phyloP scores from a whole-genome alignment of 2,888 invertebrate species.

The Leptopilina syphax region DNA sequence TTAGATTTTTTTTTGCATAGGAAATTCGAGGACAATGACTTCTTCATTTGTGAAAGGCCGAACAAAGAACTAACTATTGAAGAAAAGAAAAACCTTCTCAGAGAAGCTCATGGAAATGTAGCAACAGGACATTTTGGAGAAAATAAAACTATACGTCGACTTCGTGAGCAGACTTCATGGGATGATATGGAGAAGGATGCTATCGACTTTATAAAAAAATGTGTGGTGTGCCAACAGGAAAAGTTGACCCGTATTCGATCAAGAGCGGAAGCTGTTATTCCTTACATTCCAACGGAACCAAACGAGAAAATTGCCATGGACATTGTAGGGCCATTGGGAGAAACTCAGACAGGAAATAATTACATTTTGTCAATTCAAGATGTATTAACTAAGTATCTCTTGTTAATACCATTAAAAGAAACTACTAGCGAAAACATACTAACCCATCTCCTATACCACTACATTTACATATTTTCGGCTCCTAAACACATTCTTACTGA shows the following conservation, averaged over 20 bases:
- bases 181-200: background rate
- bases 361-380: background rate
- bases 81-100: background rate
- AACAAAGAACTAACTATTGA: background rate
- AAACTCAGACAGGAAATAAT: background rate
- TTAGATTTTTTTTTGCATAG: background rate
- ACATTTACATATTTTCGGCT: background rate
- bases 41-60: background rate
- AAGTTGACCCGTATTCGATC: background rate
- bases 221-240: background rate
- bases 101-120: background rate
- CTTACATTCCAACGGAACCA: background rate
- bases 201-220: background rate
- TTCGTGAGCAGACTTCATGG: background rate
- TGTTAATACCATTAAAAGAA: background rate
- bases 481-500: constrained; percentile 11
- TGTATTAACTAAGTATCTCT: background rate
- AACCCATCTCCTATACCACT: background rate
- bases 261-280: background rate
- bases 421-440: background rate
- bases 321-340: background rate
- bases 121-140: background rate
- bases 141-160: background rate
- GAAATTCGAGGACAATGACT: background rate
- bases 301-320: background rate